phyloP scores from a whole-genome alignment of 2,888 invertebrate species.

The Xylota segnis region DNA sequence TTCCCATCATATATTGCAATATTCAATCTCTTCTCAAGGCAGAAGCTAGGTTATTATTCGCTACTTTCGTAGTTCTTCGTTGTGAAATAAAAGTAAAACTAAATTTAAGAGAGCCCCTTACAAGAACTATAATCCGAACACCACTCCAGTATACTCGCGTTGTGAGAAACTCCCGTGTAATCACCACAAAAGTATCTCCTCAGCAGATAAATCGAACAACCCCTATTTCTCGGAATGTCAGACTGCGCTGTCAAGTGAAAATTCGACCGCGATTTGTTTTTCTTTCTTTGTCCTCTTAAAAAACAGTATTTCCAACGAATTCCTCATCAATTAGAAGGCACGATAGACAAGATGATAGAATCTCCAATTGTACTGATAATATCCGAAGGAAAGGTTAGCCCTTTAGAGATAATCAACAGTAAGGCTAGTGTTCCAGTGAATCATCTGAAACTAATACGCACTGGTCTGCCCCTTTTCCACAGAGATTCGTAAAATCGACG shows the following conservation, averaged over 20 bases:
- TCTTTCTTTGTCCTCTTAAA: neutral
- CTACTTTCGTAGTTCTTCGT: too few species aligned
- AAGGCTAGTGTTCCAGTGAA: conserved; percentile 13
- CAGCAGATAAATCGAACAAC: conserved; percentile 14
- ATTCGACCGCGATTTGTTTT: conserved; percentile 4
- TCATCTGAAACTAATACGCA: conserved; percentile 7
- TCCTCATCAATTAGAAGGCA: too few species aligned
- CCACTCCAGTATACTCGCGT: too few species aligned
- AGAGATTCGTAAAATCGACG: conserved; percentile 66
- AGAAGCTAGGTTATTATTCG: too few species aligned
- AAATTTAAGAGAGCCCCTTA: too few species aligned
- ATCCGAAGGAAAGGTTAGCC: conserved; percentile 72
- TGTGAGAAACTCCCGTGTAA: too few species aligned
- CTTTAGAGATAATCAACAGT: conserved; percentile 75
- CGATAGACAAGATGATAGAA: conserved; percentile 51
- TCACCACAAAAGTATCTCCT: neutral
- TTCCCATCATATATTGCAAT: too few species aligned
- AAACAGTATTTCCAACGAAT: too few species aligned
- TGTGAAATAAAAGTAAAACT: too few species aligned
- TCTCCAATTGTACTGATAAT: conserved; percentile 68
- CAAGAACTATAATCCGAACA: too few species aligned
- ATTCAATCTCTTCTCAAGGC: too few species aligned
- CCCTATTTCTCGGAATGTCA: neutral
- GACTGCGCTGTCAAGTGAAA: conserved; percentile 3
- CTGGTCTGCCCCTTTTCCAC: neutral